Evolutionary conservation across 2,113 vertebrate species (phyloP).

Genomic region (Todiramphus saurophagus): DNA sequence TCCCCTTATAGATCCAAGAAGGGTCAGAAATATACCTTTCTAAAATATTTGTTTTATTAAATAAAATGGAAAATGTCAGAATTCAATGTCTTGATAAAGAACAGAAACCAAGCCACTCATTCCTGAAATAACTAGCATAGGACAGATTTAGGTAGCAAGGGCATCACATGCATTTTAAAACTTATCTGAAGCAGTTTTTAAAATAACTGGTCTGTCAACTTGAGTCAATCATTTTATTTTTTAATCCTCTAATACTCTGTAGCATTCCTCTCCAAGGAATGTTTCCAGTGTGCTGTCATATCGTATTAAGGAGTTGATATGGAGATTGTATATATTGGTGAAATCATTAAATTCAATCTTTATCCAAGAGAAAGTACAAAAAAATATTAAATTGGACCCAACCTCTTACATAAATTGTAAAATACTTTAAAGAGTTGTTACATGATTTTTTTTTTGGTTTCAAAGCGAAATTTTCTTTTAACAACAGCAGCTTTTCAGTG

Average conservation of each 20-base stretch:
- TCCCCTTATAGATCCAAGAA: background rate
- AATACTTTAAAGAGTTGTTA: background rate
- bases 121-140: background rate
- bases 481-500: background rate
- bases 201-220: slow-evolving; percentile 65
- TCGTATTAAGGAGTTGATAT: slow-evolving; percentile 7
- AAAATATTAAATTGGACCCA: background rate
- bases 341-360: slow-evolving; percentile 9
- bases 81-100: background rate
- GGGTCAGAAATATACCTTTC: background rate
- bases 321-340: background rate
- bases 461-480: background rate
- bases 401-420: background rate
- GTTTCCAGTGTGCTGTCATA: slow-evolving; percentile 28
- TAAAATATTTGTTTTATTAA: background rate
- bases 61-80: background rate
- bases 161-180: background rate
- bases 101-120: background rate
- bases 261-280: slow-evolving; percentile 60
- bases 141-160: slow-evolving; percentile 14
- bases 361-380: background rate
- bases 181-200: slow-evolving; percentile 51
- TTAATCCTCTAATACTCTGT: slow-evolving; percentile 27
- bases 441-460: background rate
- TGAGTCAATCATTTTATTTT: slow-evolving; percentile 35